phyloP scores from a whole-genome alignment of 2,797 vertebrate species.

The Cynopterus sphinx region DNA sequence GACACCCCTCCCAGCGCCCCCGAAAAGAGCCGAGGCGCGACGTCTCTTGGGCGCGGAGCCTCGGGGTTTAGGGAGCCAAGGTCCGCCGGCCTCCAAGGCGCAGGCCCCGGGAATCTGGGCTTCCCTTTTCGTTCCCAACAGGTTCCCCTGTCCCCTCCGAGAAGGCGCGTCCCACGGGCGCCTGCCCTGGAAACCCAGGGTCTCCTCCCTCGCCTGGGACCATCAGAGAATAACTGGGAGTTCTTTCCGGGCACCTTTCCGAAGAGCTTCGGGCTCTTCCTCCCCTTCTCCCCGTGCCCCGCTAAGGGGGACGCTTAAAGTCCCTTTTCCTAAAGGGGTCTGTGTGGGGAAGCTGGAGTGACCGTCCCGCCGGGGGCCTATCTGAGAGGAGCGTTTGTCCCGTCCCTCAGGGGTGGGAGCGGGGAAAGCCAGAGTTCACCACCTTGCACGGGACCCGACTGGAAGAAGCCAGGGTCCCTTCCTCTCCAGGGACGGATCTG shows the following conservation, averaged over 20 bases:
- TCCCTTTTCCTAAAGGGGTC: background rate
- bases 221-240: background rate
- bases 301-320: background rate
- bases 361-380: background rate
- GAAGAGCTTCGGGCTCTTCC: background rate
- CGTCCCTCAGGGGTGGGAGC: background rate
- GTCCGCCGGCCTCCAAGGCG: background rate
- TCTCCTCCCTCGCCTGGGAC: background rate
- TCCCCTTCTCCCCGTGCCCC: background rate
- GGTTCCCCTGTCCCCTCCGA: background rate
- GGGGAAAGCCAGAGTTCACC: background rate
- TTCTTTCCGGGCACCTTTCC: background rate
- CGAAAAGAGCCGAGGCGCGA: background rate
- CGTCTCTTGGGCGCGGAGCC: background rate
- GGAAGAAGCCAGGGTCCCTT: background rate
- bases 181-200: background rate
- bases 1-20: background rate
- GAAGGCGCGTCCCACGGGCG: background rate
- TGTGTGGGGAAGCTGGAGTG: background rate
- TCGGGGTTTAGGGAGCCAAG: background rate
- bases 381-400: background rate
- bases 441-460: background rate
- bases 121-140: background rate
- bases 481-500: background rate
- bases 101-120: background rate